Evolutionary conservation across 2,888 invertebrate species (phyloP), one percentile per base, ranked within the genome.

Genomic region (Amphipyra berbera): DNA sequence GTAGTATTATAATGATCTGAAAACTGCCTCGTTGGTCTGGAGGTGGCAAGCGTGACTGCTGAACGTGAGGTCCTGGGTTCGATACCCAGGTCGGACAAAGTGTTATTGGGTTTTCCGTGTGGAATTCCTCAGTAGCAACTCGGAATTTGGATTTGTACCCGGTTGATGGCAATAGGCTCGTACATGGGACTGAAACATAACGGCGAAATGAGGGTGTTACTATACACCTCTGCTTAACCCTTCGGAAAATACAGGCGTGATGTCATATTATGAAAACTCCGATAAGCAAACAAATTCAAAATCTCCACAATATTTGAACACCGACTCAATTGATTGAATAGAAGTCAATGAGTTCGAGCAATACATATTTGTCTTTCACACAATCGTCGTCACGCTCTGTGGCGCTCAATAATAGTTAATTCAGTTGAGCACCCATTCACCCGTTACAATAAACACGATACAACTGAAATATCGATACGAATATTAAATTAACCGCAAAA

Each of bases 401-500:
- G 61, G 50, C 75, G 55, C 57, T 69, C 67, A 77, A 78, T 81
- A 74, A 79, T 81, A 82, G 76, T 82, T 79, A 79, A 82, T 78
- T 82, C 70, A 65, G 62, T 64, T 70, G 64, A 69, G 50, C 56
- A 73, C 59, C 40, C 76, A 73, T 74, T 79, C 82, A 79, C 46
- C 65, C 82, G 73, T 69, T 63, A 76, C 76, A 74, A 76, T 77
- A 76, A 77, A 74, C 75, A 67, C 52, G 65, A 69, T 58, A 60
- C 62, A 64, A 66, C 62, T 71, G 81, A 75, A 78, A 69, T 69
- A 68, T 73, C 64, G 79, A 76, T 69, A 67, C 67, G 72, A 79
- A 78, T 80, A 85, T 83, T 82, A 82, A 83, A 81, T 84, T 79
- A 78, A 82, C 76, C 61, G 65, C 66, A 62, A 62, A 63, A 75